Percentiles rank a stretch among this genome's conserved stretches.
Evolutionary conservation across 2,888 invertebrate species (phyloP).

Genomic region (Perizoma affinitatum): DNA sequence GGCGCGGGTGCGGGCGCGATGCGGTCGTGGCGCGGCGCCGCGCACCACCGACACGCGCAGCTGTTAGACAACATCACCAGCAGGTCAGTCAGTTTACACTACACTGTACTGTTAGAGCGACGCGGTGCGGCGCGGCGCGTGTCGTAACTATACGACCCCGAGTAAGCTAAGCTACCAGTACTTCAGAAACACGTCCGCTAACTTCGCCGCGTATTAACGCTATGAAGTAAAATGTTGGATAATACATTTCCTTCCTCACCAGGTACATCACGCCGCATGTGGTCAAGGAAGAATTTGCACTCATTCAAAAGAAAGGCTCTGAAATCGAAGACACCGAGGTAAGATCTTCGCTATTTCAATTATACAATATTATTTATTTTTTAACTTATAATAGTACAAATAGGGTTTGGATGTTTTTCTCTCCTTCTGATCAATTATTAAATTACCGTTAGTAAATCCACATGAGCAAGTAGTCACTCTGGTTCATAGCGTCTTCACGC

Average conservation of each 20-base stretch:
- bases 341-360: background rate
- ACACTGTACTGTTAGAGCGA: slow-evolving; percentile 47
- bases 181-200: no score
- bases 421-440: no score
- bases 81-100: slow-evolving; percentile 2
- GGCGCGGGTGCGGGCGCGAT: slow-evolving; percentile 79
- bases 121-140: slow-evolving; percentile 86
- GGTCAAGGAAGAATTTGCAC: slow-evolving; percentile 28
- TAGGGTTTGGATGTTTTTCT: no score
- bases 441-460: no score
- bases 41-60: slow-evolving; percentile 30
- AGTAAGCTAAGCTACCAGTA: no score
- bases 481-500: no score
- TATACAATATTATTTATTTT: no score
- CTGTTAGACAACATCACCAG: slow-evolving; percentile 20
- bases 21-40: slow-evolving; percentile 54
- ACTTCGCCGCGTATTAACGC: no score
- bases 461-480: no score
- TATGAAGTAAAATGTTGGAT: background rate
- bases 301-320: slow-evolving; percentile 33
- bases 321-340: slow-evolving; percentile 46
- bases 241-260: background rate
- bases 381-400: no score
- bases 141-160: no score
- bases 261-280: slow-evolving; percentile 29